These are phyloP conservation scores for Galaxea fascicularis DNA, from an alignment of 92 coral and sea anemone species.

Conservation along the genomic window DNA sequence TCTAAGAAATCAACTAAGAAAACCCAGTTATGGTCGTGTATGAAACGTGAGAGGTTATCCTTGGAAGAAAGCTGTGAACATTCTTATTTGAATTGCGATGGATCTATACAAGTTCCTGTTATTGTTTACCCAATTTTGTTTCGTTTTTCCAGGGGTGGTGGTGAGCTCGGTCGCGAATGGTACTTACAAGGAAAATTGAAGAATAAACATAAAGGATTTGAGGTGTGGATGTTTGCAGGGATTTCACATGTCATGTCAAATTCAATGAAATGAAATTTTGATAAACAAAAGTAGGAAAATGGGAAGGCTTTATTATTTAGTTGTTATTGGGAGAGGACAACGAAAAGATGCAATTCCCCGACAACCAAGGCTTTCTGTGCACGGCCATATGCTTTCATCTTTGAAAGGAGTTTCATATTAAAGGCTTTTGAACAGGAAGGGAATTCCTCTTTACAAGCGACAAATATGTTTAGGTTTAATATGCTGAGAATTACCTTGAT, in stretches of 20 bases:
- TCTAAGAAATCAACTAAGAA: too few species aligned
- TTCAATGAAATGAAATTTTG: neutral
- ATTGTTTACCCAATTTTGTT: neutral
- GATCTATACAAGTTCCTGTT: neutral
- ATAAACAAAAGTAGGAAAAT: neutral
- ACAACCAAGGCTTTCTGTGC: neutral
- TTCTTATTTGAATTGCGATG: neutral
- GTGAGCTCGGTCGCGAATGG: slow-evolving; percentile 97
- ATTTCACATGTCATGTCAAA: neutral
- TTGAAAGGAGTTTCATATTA: too few species aligned
- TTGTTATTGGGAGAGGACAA: neutral
- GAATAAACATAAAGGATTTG: slow-evolving; percentile 86
- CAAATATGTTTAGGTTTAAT: too few species aligned
- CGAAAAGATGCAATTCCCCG: neutral
- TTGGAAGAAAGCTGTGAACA: too few species aligned
- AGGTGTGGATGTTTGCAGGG: slow-evolving; percentile 49
- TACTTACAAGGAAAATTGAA: slow-evolving; percentile 85
- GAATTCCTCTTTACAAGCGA: too few species aligned
- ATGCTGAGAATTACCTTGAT: too few species aligned
- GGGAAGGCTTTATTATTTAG: too few species aligned
- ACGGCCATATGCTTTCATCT: neutral
- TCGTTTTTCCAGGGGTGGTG: slow-evolving; percentile 87
- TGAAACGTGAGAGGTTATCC: too few species aligned
- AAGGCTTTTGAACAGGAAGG: too few species aligned
- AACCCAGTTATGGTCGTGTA: too few species aligned